Base-by-base conservation (phyloP, 2,113 vertebrate genomes). In the Dromiciops gliroides region DNA sequence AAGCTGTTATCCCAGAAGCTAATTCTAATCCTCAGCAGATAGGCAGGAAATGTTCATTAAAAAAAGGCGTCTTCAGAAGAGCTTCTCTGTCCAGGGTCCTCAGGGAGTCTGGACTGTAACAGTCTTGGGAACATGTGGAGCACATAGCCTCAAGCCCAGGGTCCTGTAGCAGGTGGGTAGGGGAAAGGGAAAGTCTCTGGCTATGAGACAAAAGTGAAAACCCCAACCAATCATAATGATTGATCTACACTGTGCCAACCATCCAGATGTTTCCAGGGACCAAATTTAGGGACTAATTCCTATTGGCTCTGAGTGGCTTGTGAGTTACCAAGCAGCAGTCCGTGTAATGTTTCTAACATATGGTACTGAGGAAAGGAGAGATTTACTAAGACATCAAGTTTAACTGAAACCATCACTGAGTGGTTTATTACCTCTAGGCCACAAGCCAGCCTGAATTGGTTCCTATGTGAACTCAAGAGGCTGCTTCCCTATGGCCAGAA, bases 11-110 rank as follows among this genome's bases (percentile, higher is more conserved):
- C 52, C 12, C 94, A 48, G 24, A 89, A 95, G 49, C 0, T 0
- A 48, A 51, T 89, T 51, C 95, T 97, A 56, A 37, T 53, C 67
- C 89, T 83, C 31, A 53, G 92, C 2, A 83, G 24, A 92, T 4
- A 90, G 48, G n/a, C 24, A 90, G 90, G 56, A 89, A 92, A 93
- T 16, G 0, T 44, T 51, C 47, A 14, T 22, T 75, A 56, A 23
- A 83, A 83, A 48, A 50, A 93, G 89, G 50, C 0, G 0, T 44
- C 25, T 50, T 48, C 88, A 48, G 37, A 9, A 56, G 26, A 48
- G 31, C 22, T 10, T 94, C 48, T 10, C 11, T 24, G 19, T 3
- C 23, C 31, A 44, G 24, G 31, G 28, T n/a, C 22, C 2, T 1
- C 44, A 1, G 28, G 90, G 23, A 51, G 49, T 26, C n/a, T n/a